These are phyloP conservation scores for Elaeidobius kamerunicus DNA, from an alignment of 2,888 invertebrate genomes.

Conservation along the genomic window DNA sequence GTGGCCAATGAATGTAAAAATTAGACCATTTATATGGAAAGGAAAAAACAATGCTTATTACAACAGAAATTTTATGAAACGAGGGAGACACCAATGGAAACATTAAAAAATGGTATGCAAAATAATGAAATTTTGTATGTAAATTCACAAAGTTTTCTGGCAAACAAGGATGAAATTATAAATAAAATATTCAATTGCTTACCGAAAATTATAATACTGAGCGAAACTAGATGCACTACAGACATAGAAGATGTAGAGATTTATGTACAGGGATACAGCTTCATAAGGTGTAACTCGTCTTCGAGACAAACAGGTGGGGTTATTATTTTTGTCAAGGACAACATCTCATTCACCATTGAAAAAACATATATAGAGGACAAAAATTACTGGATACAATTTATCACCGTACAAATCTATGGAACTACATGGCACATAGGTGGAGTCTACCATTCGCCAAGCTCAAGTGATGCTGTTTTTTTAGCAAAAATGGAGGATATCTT, in stretches of 20 bases:
- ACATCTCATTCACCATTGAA: neutral
- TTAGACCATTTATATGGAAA: neutral
- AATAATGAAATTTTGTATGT: no score
- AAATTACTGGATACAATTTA: neutral
- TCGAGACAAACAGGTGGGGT: neutral
- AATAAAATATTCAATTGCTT: neutral
- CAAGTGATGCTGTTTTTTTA: slow-evolving; percentile 6
- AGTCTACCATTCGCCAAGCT: neutral
- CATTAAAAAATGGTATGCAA: no score
- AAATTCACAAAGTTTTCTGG: no score
- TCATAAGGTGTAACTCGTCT: neutral
- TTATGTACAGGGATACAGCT: neutral
- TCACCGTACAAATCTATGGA: neutral
- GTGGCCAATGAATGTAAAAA: neutral
- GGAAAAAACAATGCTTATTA: no score
- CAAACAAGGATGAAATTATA: neutral
- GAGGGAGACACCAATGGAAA: no score
- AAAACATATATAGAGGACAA: neutral
- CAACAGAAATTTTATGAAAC: no score
- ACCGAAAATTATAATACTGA: neutral
- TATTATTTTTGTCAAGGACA: neutral
- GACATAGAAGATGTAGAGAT: neutral
- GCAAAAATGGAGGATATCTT: neutral
- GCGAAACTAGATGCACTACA: neutral
- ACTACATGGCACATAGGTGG: neutral